A percentile compares a stretch with the other conserved stretches of the same genome.
Evolutionary conservation across 2,797 vertebrate species (phyloP).

Genomic region (Lithobates sylvaticus): DNA sequence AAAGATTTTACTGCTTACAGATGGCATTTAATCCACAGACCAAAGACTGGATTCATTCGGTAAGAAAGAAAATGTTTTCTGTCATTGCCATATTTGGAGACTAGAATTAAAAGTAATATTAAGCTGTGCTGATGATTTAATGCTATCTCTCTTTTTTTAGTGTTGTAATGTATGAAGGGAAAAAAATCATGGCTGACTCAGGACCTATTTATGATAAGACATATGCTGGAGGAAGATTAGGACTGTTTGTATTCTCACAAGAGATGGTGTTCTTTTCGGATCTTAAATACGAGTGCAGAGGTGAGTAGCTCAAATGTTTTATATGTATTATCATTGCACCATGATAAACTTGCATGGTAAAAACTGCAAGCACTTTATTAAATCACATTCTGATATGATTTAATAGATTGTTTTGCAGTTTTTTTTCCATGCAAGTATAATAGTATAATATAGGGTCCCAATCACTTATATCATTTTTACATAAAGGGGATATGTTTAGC

Average conservation of each 20-base stretch:
- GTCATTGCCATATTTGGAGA: no score
- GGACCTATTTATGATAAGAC: conserved; percentile 97
- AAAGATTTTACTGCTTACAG: conserved; percentile 99
- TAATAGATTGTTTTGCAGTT: no score
- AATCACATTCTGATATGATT: no score
- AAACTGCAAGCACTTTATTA: no score
- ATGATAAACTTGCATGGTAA: no score
- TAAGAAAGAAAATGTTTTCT: conserved; percentile 65
- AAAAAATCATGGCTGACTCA: conserved; percentile 98
- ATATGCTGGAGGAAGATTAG: conserved; percentile 94
- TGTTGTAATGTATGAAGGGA: conserved; percentile 98
- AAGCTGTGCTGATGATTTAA: neutral
- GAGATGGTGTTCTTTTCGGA: conserved; percentile 99
- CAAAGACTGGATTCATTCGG: conserved; percentile 96
- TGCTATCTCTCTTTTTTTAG: conserved; percentile 69
- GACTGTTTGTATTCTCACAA: conserved; percentile 98
- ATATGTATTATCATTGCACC: no score
- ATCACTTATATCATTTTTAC: no score
- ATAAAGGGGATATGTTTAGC: no score
- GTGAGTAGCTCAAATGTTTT: conserved; percentile 72
- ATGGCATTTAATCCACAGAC: conserved; percentile 96
- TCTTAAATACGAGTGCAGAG: conserved; percentile 98
- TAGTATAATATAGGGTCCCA: no score
- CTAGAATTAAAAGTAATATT: no score
- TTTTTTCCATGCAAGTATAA: no score